Conservation (phyloP, 2,888 invertebrate species). For the Dynastes hyllus region DNA sequence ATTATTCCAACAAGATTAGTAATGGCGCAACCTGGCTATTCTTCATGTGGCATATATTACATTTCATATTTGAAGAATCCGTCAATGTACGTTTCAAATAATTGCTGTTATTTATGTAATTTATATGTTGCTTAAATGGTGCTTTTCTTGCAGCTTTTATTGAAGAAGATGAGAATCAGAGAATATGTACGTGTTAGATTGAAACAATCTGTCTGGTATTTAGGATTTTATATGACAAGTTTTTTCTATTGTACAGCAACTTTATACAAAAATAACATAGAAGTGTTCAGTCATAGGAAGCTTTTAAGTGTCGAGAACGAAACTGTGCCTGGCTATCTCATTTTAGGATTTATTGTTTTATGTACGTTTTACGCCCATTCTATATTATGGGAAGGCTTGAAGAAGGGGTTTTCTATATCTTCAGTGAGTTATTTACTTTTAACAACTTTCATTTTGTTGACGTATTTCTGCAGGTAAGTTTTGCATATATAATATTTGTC, state of each 20-base stretch:
- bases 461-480: constrained; percentile 59
- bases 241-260: constrained; percentile 64
- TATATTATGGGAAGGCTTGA: constrained; percentile 63
- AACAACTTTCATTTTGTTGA: constrained; percentile 59
- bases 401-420: constrained; percentile 57
- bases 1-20: constrained; percentile 66
- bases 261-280: constrained; percentile 62
- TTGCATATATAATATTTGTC: neutral
- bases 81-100: constrained; percentile 61
- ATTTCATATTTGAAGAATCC: constrained; percentile 63
- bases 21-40: constrained; percentile 68
- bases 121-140: neutral
- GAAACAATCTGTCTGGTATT: constrained; percentile 64
- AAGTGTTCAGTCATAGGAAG: constrained; percentile 60
- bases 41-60: constrained; percentile 64
- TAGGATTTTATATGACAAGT: constrained; percentile 64
- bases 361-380: constrained; percentile 65
- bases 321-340: constrained; percentile 59
- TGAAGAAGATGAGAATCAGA: constrained; percentile 63
- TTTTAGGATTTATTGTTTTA: constrained; percentile 64
- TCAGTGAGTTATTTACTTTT: constrained; percentile 61
- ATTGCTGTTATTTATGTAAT: constrained; percentile 4
- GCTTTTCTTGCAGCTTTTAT: constrained; percentile 61
- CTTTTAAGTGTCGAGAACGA: constrained; percentile 56
- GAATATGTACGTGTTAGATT: constrained; percentile 63